phyloP scores from a whole-genome alignment of 2,888 invertebrate genomes.

The Sussaba pulchella region DNA sequence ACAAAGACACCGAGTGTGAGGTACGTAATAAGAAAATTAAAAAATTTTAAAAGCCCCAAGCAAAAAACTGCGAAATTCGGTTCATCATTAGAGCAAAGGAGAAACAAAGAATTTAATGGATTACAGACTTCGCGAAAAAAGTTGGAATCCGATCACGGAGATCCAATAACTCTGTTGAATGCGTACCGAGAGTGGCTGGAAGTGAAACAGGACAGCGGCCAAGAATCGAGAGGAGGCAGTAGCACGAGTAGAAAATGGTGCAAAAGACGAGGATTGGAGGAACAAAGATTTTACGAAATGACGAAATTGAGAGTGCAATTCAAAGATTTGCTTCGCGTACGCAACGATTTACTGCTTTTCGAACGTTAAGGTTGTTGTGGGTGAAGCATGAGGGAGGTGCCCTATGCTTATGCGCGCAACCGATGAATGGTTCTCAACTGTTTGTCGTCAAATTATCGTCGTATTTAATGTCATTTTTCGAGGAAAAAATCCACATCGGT shows the following conservation, averaged over 20 bases:
- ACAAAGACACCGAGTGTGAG: conserved; percentile 93
- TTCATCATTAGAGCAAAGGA: too few relatives aligned
- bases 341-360: conserved; percentile 32
- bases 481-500: too few relatives aligned
- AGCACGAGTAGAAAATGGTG: conserved; percentile 91
- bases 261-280: conserved; percentile 95
- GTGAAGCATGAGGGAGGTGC: too few relatives aligned
- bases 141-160: conserved; percentile 97
- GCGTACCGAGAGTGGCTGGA: conserved; percentile 95
- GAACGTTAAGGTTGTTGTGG: too few relatives aligned
- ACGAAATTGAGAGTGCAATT: conserved; percentile 97
- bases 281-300: conserved; percentile 98
- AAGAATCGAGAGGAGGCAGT: conserved; percentile 77
- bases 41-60: neutral
- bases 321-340: conserved; percentile 91
- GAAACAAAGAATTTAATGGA: neutral
- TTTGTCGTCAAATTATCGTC: too few relatives aligned
- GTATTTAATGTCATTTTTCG: too few relatives aligned
- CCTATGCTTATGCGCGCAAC: too few relatives aligned
- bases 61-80: neutral
- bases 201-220: conserved; percentile 87
- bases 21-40: conserved; percentile 83
- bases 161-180: conserved; percentile 95
- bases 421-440: too few relatives aligned
- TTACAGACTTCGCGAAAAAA: conserved; percentile 89